Base-by-base conservation (phyloP, 2,888 invertebrate species). In the Ommatoiulus sabulosus region DNA sequence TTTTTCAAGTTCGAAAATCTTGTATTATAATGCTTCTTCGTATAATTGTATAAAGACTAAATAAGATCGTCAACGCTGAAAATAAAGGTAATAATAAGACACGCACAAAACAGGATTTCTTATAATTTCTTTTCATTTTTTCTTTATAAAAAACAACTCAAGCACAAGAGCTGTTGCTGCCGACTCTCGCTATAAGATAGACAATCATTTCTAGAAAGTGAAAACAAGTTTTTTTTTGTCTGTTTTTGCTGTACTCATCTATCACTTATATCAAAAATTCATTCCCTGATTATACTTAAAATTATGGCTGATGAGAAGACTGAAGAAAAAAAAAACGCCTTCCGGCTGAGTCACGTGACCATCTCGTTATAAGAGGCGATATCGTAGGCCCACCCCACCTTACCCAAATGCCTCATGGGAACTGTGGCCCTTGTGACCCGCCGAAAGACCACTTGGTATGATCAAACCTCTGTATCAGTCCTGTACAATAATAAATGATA, bases 401-500 rank as follows among this genome's bases (percentile, higher is more conserved):
- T 20, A 84, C 35, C 84, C 84, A 84, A 87, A 87, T 87, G 87
- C 87, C 87, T 87, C 87, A 43, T 87, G 57, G 84, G 87, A 87
- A 87, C 48, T 52, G 52, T 52, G 87, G 87, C 6, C 7, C 87
- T 86, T 84, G 87, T 87, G 87, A 87, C 87, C 52, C 87, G 46
- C 52, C 87, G 24, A 84, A 84, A 84, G 84, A 20, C 84, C 84
- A 15, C n/a, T 84, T 84, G 84, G 15, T 84, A 84, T 84, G 20
- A 84, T 20, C n/a, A 84, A 84, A 84, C 84, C 84, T 84, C 84
- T 84, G 84, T 84, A 87, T 87, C 87, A 46, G 44, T 87, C 87
- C 87, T 87, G 87, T 87, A 87, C 87, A 87, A 88, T 88, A 88
- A 88, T 88, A 88, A 88, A 88, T 88, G 88, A 88, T 88, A 88